Base-by-base conservation (phyloP, 2,888 invertebrate genomes). In the Tanytarsus gracilentus region DNA sequence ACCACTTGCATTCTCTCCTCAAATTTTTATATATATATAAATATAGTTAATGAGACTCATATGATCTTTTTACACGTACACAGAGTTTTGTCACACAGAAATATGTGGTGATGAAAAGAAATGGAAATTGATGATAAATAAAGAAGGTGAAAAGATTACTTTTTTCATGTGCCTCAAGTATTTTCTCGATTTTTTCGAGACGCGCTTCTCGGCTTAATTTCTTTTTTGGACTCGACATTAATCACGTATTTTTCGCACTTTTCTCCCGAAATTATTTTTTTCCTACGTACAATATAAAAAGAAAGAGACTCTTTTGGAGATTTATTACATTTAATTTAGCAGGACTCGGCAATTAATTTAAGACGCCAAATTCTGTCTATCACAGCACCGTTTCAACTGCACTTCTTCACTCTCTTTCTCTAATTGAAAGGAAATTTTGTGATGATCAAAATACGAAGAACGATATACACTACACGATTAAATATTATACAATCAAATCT, bases 151-250 rank as follows among this genome's bases (percentile, higher is more conserved):
- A 51, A 51, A 23, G 27, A 36, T 14, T 58, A 58, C 58, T 58
- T 58, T 48, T 58, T 26, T 58, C 58, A 21, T 56, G 56, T 9
- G 14, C 48, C n/a, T 56, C 56, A 27, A 58, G 48, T 40, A 58
- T 18, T 18, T 11, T 7, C 23, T 58, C 58, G n/a, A 58, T 58
- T 58, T 58, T 58, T 23, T 58, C 58, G 14, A 58, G 48, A 18
- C 58, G 58, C 27, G 58, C 29, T 48, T 58, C 58, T 6, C 58
- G 58, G 9, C 44, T 58, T 27, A 48, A 27, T 27, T 48, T 58
- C 48, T 58, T 58, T 40, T 48, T 44, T 14, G 58, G 23, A 48
- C 58, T 58, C 30, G 58, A 58, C 58, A 58, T 58, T 40, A 58
- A 44, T 44, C 44, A 44, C 44, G 6, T 33, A 33, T 11, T 33